A percentile compares a stretch with the other conserved stretches of the same genome.
Conservation (phyloP, 2,797 vertebrate species). For the Mormyrus hasselquistii region DNA sequence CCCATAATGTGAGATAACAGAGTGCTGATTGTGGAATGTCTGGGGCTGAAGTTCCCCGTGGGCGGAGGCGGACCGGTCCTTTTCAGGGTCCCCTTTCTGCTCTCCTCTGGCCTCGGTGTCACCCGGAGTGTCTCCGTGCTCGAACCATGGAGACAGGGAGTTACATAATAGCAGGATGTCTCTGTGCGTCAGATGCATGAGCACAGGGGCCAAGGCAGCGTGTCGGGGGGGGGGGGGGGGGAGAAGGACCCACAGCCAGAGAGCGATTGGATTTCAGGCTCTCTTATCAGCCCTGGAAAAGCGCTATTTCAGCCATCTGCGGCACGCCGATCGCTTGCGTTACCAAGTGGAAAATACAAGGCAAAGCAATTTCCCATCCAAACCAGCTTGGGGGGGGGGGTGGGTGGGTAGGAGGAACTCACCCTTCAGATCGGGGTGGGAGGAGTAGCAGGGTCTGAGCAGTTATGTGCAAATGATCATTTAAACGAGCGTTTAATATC, state of each 20-base stretch:
- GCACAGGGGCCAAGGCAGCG: background rate
- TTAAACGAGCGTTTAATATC: background rate
- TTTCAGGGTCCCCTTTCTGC: background rate
- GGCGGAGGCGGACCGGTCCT: background rate
- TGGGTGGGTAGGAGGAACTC: background rate
- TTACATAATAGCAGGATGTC: background rate
- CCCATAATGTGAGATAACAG: background rate
- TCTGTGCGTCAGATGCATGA: background rate
- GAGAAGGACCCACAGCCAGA: background rate
- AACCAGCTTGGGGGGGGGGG: background rate
- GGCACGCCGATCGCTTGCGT: slow-evolving; percentile 20
- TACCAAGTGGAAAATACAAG: slow-evolving; percentile 17
- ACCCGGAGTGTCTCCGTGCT: background rate
- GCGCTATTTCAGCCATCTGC: slow-evolving; percentile 25
- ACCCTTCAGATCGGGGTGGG: background rate
- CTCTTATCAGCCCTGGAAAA: slow-evolving; percentile 22
- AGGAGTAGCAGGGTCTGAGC: background rate
- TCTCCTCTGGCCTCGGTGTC: background rate
- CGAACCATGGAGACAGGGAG: background rate
- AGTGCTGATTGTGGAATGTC: background rate
- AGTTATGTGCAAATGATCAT: background rate
- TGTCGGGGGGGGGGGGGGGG: background rate
- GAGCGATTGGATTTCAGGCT: slow-evolving; percentile 19
- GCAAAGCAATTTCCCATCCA: slow-evolving; percentile 8
- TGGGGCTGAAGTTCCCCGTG: background rate